These are phyloP conservation scores for Phenganax subtilis DNA, from an alignment of 92 coral and sea anemone species.

Conservation along the genomic window DNA sequence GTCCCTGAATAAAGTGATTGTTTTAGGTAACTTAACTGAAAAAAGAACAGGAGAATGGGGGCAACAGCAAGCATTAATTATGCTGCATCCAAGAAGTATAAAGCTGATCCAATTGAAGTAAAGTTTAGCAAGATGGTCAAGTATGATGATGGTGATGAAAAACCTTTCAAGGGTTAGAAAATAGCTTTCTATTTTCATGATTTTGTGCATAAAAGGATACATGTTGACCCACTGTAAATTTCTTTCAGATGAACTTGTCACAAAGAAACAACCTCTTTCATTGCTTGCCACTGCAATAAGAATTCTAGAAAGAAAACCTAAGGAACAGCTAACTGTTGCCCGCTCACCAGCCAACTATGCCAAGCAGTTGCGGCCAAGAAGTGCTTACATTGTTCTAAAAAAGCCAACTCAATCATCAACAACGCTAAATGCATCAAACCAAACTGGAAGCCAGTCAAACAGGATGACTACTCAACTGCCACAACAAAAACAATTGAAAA, in stretches of 20 bases:
- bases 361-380: slow-evolving; percentile 25
- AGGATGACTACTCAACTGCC: slow-evolving; percentile 16
- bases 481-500: slow-evolving; percentile 70
- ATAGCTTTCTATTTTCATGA: not conserved
- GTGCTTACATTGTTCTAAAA: slow-evolving; percentile 32
- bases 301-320: slow-evolving; percentile 32
- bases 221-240: not conserved
- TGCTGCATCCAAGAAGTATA: slow-evolving; percentile 34
- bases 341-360: not conserved
- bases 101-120: slow-evolving; percentile 39
- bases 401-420: slow-evolving; percentile 32
- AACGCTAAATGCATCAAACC: slow-evolving; percentile 6
- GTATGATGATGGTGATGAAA: slow-evolving; percentile 42
- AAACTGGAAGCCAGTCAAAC: slow-evolving; percentile 10
- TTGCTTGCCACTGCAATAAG: slow-evolving; percentile 34
- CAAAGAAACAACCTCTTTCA: slow-evolving; percentile 25
- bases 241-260: slow-evolving; percentile 16
- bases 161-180: slow-evolving; percentile 25
- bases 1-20: not conserved
- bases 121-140: slow-evolving; percentile 35
- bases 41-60: slow-evolving; percentile 15
- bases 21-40: not conserved
- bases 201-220: not conserved
- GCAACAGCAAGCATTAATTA: slow-evolving; percentile 38
- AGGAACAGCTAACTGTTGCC: not conserved